These are phyloP conservation scores for Molanna angustata DNA, from an alignment of 2,888 invertebrate genomes.

Conservation along the genomic window DNA sequence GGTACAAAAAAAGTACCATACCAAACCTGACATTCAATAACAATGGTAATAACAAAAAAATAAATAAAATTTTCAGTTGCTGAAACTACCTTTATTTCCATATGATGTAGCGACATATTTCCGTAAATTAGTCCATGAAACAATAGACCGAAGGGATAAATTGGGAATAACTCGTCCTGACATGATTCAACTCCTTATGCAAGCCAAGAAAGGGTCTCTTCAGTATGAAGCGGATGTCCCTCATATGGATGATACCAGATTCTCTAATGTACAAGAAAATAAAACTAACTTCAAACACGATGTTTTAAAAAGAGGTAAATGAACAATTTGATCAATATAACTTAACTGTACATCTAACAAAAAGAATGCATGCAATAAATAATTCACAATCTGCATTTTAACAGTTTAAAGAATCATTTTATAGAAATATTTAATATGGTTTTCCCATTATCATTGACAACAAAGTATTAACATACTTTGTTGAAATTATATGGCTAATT, in stretches of 20 bases:
- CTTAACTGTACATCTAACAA: too few species aligned
- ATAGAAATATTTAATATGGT: too few species aligned
- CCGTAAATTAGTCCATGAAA: slow-evolving; percentile 19
- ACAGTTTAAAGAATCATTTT: too few species aligned
- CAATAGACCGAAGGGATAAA: slow-evolving; percentile 22
- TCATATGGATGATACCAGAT: slow-evolving; percentile 21
- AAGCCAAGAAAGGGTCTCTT: slow-evolving; percentile 29
- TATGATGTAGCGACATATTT: slow-evolving; percentile 25
- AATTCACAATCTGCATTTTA: too few species aligned
- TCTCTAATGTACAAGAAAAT: slow-evolving; percentile 21
- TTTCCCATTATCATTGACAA: too few species aligned
- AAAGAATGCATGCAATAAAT: too few species aligned
- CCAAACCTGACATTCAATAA: too few species aligned
- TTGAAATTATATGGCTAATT: too few species aligned
- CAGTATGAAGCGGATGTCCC: slow-evolving; percentile 20
- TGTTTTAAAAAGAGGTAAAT: slow-evolving; percentile 24
- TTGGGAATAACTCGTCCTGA: slow-evolving; percentile 18
- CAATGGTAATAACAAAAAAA: too few species aligned
- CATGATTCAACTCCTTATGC: slow-evolving; percentile 30
- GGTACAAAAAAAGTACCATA: too few species aligned
- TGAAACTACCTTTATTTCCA: slow-evolving; percentile 25
- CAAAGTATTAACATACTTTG: too few species aligned
- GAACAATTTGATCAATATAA: too few species aligned
- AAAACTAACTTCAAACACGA: slow-evolving; percentile 12
- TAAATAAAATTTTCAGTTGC: slow-evolving; percentile 17